Evolutionary conservation across 2,113 vertebrate genomes (phyloP).

Genomic region (Psittacus erithacus): DNA sequence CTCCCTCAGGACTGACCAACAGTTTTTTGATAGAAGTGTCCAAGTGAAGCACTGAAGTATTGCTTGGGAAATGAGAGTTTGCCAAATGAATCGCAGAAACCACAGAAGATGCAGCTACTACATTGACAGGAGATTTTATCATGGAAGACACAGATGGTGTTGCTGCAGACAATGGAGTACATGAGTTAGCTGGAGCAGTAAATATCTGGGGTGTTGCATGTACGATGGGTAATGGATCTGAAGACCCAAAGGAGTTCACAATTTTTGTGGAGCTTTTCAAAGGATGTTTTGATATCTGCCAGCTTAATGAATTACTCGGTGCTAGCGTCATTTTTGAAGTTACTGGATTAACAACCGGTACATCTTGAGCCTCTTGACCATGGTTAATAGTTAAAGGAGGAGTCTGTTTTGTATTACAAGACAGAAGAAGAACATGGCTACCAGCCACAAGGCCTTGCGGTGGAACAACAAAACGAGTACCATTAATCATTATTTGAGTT

Average conservation of each 20-base stretch:
- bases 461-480: conserved; percentile 90
- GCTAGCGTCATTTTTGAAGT: conserved; percentile 67
- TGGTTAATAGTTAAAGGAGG: conserved; percentile 65
- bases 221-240: conserved; percentile 77
- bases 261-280: conserved; percentile 79
- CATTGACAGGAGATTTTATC: conserved; percentile 61
- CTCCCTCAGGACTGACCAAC: conserved; percentile 89
- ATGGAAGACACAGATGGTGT: conserved; percentile 63
- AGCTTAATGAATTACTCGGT: conserved; percentile 65
- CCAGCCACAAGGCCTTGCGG: conserved; percentile 92
- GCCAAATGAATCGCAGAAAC: conserved; percentile 56
- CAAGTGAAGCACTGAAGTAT: conserved; percentile 71
- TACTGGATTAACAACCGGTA: conserved; percentile 43
- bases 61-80: conserved; percentile 67
- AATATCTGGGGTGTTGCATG: conserved; percentile 78
- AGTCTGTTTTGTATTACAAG: conserved; percentile 78
- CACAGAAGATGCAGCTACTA: conserved; percentile 64
- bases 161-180: conserved; percentile 59
- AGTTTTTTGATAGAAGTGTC: conserved; percentile 83
- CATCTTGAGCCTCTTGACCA: conserved; percentile 52
- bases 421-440: conserved; percentile 91
- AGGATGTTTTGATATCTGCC: conserved; percentile 66
- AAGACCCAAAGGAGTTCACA: conserved; percentile 77
- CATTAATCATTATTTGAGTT: conserved; percentile 94
- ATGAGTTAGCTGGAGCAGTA: conserved; percentile 68